These are phyloP conservation scores for Hypomecis punctinalis DNA, from an alignment of 2,888 invertebrate genomes.

Conservation along the genomic window DNA sequence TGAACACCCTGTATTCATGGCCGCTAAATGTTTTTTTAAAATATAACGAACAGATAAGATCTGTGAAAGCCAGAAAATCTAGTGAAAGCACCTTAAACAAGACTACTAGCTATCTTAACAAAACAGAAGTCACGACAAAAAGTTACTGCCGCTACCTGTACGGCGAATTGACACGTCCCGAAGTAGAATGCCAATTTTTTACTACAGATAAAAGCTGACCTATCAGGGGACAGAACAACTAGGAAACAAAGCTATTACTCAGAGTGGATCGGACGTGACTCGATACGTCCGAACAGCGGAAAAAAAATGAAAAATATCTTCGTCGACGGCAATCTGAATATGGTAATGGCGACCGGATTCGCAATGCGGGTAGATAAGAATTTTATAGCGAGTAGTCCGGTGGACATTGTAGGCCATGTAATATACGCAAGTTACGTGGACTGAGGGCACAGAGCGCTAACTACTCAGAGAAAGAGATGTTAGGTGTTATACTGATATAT, in stretches of 20 bases:
- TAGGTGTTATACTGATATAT: neutral
- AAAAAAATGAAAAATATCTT: conserved; percentile 53
- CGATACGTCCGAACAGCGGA: conserved; percentile 52
- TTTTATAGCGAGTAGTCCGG: conserved; percentile 65
- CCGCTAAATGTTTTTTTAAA: too few relatives aligned
- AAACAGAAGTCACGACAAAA: conserved; percentile 1
- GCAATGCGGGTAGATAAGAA: conserved; percentile 78
- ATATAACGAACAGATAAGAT: too few relatives aligned
- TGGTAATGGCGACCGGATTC: conserved; percentile 76
- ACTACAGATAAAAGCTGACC: conserved; percentile 33
- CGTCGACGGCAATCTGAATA: conserved; percentile 71
- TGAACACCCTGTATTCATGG: too few relatives aligned
- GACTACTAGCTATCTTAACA: neutral
- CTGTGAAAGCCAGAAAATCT: too few relatives aligned
- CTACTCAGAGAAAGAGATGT: neutral
- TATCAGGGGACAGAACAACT: conserved; percentile 47
- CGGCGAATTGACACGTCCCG: conserved; percentile 15
- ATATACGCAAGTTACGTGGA: conserved; percentile 64
- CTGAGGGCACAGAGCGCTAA: conserved; percentile 20
- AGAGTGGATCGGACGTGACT: conserved; percentile 55
- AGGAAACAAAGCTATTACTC: conserved; percentile 57
- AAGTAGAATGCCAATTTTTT: conserved; percentile 26
- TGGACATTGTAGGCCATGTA: conserved; percentile 58
- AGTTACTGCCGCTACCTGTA: neutral
- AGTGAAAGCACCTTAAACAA: too few relatives aligned